Base-by-base conservation (phyloP, 2,888 invertebrate genomes). In the Caenorhabditis japonica region DNA sequence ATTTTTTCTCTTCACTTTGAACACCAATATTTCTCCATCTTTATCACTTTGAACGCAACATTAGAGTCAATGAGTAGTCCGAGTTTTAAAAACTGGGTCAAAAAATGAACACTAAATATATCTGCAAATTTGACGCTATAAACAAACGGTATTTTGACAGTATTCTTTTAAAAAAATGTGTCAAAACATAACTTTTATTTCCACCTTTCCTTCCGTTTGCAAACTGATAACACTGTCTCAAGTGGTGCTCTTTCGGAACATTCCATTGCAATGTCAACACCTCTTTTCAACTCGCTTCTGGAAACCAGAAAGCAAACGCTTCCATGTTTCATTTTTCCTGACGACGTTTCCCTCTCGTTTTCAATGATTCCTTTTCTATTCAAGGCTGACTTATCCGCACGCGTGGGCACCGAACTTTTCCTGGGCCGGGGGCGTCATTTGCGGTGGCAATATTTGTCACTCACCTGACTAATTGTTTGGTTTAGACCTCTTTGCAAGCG, bases 391-490 rank as follows among this genome's bases (percentile, higher is more conserved):
- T 62, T 53, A 62, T 62, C 62, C 61, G 27, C 34, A 25, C 47
- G 62, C 55, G 62, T 62, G 62, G 62, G 62, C 62, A 62, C 62
- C 61, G n/a, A n/a, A n/a, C n/a, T n/a, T n/a, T n/a, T n/a, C n/a
- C n/a, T n/a, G n/a, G n/a, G n/a, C n/a, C n/a, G n/a, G n/a, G n/a
- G n/a, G n/a, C n/a, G n/a, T n/a, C n/a, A n/a, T n/a, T n/a, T n/a
- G n/a, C n/a, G 64, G 64, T 41, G 56, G 49, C 64, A 64, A 64
- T 64, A 56, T 64, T 64, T 64, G 64, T 64, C 64, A 64, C 64
- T 64, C 64, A 64, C 49, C 64, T 64, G 64, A 64, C 64, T 64
- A 64, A 64, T 64, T 64, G 64, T 64, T 64, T 64, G 64, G 64
- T 64, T n/a, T 64, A 64, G 64, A 56, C 64, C 64, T 53, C 53